phyloP scores from a whole-genome alignment of 2,888 invertebrate genomes.

The Volucella inanis region DNA sequence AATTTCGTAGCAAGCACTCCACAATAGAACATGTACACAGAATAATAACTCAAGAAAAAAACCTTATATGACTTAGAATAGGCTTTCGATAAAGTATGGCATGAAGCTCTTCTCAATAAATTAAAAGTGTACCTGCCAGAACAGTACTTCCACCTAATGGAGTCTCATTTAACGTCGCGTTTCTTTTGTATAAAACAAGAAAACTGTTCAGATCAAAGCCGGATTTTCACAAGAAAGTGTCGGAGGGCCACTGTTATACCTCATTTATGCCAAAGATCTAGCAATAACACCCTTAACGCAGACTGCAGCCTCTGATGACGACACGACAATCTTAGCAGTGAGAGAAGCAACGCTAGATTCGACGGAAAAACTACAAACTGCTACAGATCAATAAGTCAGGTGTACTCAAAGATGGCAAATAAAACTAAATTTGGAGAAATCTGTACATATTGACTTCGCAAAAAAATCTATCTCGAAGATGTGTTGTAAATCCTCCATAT shows the following conservation, averaged over 20 bases:
- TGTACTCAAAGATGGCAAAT: conserved; percentile 11
- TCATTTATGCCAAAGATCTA: too few species aligned
- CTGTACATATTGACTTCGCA: too few species aligned
- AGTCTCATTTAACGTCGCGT: neutral
- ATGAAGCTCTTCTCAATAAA: neutral
- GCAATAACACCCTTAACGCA: too few species aligned
- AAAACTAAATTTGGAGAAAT: conserved; percentile 10
- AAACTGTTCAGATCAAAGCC: neutral
- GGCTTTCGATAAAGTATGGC: neutral
- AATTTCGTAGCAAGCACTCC: conserved; percentile 2
- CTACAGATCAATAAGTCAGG: neutral
- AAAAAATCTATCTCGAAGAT: neutral
- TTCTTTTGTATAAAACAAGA: too few species aligned
- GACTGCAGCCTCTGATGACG: neutral
- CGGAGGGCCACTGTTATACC: neutral
- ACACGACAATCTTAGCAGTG: neutral
- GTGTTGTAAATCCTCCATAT: neutral
- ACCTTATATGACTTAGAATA: neutral
- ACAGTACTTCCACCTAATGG: too few species aligned
- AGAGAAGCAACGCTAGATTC: too few species aligned
- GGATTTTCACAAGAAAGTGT: neutral
- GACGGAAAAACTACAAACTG: neutral
- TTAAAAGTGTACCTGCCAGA: too few species aligned
- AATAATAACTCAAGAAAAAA: conserved; percentile 3
- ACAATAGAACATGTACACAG: conserved; percentile 12